Evolutionary conservation across 2,888 invertebrate genomes (phyloP), one percentile per base, ranked within the genome.

Genomic region (Callinectes sapidus): DNA sequence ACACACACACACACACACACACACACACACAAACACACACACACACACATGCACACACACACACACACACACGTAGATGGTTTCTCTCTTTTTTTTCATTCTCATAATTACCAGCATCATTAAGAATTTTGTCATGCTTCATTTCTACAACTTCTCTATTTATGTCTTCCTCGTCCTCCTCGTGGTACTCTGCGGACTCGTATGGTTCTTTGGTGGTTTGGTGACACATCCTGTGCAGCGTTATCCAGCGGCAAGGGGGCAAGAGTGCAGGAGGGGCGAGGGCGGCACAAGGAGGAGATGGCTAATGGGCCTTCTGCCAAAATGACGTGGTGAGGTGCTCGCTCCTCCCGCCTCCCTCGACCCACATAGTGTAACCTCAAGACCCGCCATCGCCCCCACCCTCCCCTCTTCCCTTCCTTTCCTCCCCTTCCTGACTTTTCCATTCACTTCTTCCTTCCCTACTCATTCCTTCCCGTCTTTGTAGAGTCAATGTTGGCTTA

Each of bases 321-420:
- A 87, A 42, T 87, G n/a, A 87, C 48, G 42, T 16, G 14, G 87
- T 87, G 87, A 81, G 81, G 81, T 35, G 81, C 81, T 81, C 32
- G 16, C 81, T 81, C 23, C 81, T 81, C 81, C 86, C 48, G 87
- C 48, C 28, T 48, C 54, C 42, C 88, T 32, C 88, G 88, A 88
- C 88, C 88, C 55, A 88, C 54, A 54, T 88, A n/a, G 54, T 88
- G 54, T 88, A 55, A 88, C 88, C 88, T 88, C 81, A 81, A 81
- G 81, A 81, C 81, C 88, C 55, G 18, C 16, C n/a, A 55, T 48
- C 32, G 2, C 88, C 35, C 81, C 35, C 1, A 14, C 81, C n/a
- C 16, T 35, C 35, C 81, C 81, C 28, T 54, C 14, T 42, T 48
- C 54, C 87, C 48, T n/a, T 14, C 87, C 28, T 39, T 23, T 48